These are phyloP conservation scores for Amorpha juglandis DNA, from an alignment of 2,888 invertebrate species.

Conservation along the genomic window DNA sequence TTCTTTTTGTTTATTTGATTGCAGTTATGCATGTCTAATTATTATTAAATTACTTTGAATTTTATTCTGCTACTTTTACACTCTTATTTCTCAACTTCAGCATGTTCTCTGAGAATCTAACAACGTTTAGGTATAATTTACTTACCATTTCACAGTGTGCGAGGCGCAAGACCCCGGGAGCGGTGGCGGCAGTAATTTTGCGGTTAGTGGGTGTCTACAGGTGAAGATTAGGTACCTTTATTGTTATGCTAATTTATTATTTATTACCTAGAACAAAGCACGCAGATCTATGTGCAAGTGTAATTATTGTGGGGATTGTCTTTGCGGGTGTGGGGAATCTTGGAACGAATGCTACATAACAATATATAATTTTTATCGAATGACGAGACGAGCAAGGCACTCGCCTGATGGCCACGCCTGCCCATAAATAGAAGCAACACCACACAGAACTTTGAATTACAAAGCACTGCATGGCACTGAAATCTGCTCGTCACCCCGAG, in stretches of 20 bases:
- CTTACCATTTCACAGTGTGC: neutral
- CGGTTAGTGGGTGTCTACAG: slow-evolving; percentile 57
- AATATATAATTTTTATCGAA: no score
- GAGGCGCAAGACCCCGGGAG: slow-evolving; percentile 30
- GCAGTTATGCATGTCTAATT: no score
- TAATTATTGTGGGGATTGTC: neutral
- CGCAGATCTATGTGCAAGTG: slow-evolving; percentile 18
- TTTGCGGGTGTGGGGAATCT: neutral
- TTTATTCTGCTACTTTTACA: no score
- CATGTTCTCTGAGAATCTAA: neutral
- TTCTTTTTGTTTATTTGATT: no score
- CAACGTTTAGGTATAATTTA: slow-evolving; percentile 9
- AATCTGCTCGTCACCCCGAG: no score
- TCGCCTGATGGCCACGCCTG: no score
- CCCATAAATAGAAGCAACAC: no score
- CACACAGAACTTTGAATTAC: no score
- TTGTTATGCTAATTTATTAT: slow-evolving; percentile 69
- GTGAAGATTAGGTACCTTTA: slow-evolving; percentile 54
- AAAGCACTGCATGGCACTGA: no score
- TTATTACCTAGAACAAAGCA: slow-evolving; percentile 40
- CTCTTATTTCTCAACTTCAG: neutral
- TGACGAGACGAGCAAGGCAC: no score
- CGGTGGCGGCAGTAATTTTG: slow-evolving; percentile 56
- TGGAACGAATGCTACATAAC: neutral
- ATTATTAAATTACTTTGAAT: no score